phyloP scores from a whole-genome alignment of 1,140 invertebrate genomes.

The Monochamus saltuarius region DNA sequence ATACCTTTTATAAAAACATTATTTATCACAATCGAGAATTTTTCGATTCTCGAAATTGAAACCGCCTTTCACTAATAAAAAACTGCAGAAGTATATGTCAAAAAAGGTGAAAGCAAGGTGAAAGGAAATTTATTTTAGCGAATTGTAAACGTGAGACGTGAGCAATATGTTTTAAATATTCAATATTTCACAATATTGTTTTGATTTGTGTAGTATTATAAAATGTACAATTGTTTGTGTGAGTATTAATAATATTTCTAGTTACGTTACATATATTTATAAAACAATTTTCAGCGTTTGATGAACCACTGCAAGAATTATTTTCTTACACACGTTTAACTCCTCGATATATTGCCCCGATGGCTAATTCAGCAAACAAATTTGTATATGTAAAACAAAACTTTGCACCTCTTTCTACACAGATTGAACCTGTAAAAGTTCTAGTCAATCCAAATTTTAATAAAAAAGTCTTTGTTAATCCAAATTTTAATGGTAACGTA shows the following conservation, averaged over 20 bases:
- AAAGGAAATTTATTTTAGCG: too few species aligned
- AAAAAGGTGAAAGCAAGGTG: too few species aligned
- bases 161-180: too few species aligned
- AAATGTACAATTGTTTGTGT: not conserved
- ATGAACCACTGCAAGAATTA: not conserved
- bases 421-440: conserved; percentile 29
- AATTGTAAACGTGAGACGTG: too few species aligned
- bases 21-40: too few species aligned
- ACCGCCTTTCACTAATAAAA: too few species aligned
- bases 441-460: conserved; percentile 46
- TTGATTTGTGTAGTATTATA: too few species aligned
- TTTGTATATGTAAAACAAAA: conserved; percentile 38
- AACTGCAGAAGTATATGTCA: too few species aligned
- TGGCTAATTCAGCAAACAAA: conserved; percentile 3
- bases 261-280: not conserved
- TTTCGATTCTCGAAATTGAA: too few species aligned
- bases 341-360: too few species aligned
- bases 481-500: conserved; percentile 33
- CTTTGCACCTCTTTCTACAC: conserved; percentile 10
- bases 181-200: too few species aligned
- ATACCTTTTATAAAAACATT: too few species aligned
- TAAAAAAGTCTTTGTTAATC: conserved; percentile 45
- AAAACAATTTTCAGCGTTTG: not conserved
- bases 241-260: conserved; percentile 6
- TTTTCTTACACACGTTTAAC: not conserved